Evolutionary conservation across 1,140 invertebrate genomes (phyloP).

Genomic region (Sitodiplosis mosellana): DNA sequence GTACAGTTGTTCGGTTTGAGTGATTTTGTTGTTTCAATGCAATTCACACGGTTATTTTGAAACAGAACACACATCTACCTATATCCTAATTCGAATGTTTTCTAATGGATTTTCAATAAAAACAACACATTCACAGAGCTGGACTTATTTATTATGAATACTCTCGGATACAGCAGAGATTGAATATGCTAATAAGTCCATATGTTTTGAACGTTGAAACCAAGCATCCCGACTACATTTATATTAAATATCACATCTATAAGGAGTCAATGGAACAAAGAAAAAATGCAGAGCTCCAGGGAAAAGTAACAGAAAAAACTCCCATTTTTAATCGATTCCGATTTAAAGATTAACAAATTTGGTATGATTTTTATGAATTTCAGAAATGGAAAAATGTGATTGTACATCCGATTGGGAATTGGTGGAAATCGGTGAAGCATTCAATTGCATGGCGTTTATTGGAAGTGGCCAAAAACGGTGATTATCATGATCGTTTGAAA

Average conservation of each 20-base stretch:
- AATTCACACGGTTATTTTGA: too few relatives aligned
- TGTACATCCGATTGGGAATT: constrained; percentile 23
- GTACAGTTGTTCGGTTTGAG: too few relatives aligned
- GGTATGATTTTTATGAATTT: neutral
- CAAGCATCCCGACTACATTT: constrained; percentile 23
- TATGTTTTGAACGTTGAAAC: constrained; percentile 16
- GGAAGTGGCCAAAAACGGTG: constrained; percentile 24
- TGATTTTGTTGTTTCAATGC: too few relatives aligned
- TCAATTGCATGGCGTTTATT: constrained; percentile 27
- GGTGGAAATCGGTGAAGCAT: constrained; percentile 29
- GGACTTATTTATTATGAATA: neutral
- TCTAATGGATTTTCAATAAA: too few relatives aligned
- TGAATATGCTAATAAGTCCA: constrained; percentile 11
- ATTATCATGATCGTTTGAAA: constrained; percentile 22
- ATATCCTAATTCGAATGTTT: too few relatives aligned
- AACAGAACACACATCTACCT: too few relatives aligned
- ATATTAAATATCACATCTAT: constrained; percentile 25
- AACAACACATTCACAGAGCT: too few relatives aligned
- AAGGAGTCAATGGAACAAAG: constrained; percentile 21
- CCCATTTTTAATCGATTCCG: neutral
- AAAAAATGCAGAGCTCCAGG: constrained; percentile 19
- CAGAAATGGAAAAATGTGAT: constrained; percentile 23
- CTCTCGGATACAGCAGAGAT: neutral
- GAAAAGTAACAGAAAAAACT: constrained; percentile 10
- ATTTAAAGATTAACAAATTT: neutral